Conservation (phyloP, 2,797 vertebrate species). For the Cynopterus sphinx region DNA sequence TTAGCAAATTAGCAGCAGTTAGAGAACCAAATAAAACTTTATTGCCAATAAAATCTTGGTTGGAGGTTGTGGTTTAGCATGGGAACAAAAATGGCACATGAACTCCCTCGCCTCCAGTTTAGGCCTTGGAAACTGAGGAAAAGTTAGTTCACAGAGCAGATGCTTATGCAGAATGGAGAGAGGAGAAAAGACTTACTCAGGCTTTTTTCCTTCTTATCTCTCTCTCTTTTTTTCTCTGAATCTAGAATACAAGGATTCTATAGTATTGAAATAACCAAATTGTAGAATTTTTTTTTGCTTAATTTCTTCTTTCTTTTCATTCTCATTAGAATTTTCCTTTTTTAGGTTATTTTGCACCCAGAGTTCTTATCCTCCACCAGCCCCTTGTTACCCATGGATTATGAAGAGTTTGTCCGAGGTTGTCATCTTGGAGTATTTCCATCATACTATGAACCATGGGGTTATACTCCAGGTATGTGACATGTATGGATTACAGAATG, state of each 20-base stretch:
- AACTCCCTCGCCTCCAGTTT: fast-evolving
- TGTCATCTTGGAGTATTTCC: conserved; percentile 98
- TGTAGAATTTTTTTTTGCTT: background rate
- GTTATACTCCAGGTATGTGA: conserved; percentile 95
- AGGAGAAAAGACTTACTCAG: background rate
- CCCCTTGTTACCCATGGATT: conserved; percentile 96
- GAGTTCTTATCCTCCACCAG: conserved; percentile 98
- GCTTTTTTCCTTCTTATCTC: background rate
- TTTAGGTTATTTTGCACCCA: conserved; percentile 95
- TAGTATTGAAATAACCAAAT: background rate
- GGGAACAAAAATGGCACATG: background rate
- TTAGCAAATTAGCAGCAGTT: background rate
- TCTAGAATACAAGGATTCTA: background rate
- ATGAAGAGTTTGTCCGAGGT: conserved; percentile 98
- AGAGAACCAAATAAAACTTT: background rate
- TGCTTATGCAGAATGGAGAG: background rate
- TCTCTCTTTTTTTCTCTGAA: background rate
- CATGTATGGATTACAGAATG: background rate
- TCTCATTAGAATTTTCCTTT: conserved; percentile 62
- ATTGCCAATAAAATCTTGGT: background rate
- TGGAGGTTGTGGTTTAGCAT: background rate
- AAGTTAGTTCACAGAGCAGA: background rate
- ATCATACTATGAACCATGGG: conserved; percentile 99
- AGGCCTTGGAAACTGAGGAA: background rate
- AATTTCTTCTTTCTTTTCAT: background rate